phyloP scores from a whole-genome alignment of 2,113 vertebrate species.

The Cynopterus brachyotis region DNA sequence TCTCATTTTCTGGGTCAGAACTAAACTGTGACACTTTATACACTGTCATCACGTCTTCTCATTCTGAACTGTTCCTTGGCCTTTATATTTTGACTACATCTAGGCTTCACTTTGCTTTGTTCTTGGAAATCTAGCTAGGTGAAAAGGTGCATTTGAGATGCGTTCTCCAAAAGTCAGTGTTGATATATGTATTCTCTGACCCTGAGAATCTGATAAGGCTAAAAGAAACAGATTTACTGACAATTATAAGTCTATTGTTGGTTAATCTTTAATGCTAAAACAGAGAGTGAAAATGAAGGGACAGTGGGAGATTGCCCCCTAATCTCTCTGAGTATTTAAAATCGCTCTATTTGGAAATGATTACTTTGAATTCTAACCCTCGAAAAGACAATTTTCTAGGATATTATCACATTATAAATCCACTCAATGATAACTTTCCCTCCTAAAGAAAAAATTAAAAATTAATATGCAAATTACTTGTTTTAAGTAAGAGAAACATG shows the following conservation, averaged over 20 bases:
- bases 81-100: neutral
- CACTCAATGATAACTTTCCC: neutral
- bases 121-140: neutral
- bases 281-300: neutral
- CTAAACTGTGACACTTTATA: neutral
- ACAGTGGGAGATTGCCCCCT: neutral
- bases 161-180: neutral
- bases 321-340: neutral
- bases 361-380: neutral
- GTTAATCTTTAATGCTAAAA: neutral
- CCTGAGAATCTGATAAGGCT: neutral
- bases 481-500: neutral
- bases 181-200: neutral
- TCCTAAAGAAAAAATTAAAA: neutral
- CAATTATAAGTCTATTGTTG: neutral
- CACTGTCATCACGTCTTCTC: neutral
- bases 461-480: neutral
- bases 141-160: neutral
- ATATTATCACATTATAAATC: neutral
- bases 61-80: neutral
- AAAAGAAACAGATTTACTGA: neutral
- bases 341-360: neutral
- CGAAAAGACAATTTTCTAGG: neutral
- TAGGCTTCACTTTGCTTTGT: neutral
- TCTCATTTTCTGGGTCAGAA: neutral